These are phyloP conservation scores for Scotopteryx bipunctaria DNA, from an alignment of 2,888 invertebrate species.

Conservation along the genomic window DNA sequence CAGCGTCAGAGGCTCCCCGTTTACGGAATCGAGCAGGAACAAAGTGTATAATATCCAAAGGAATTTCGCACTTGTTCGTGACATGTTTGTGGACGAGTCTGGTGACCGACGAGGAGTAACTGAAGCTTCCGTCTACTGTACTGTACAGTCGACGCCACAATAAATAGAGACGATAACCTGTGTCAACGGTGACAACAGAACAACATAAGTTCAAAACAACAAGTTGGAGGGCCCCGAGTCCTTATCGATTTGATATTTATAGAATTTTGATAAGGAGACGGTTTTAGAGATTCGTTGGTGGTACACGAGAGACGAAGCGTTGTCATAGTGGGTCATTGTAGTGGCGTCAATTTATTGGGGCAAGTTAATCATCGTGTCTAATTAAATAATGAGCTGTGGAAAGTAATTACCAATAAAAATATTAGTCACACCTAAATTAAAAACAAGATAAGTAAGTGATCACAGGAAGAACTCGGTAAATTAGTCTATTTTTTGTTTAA, in stretches of 20 bases:
- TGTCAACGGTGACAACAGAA: slow-evolving; percentile 71
- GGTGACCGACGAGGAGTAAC: slow-evolving; percentile 53
- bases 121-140: slow-evolving; percentile 70
- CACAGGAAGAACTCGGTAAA: no score
- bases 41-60: slow-evolving; percentile 50
- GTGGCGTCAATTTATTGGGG: slow-evolving; percentile 32
- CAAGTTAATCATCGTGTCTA: background rate
- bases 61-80: slow-evolving; percentile 45
- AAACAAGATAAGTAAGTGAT: slow-evolving; percentile 6
- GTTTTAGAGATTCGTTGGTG: slow-evolving; percentile 65
- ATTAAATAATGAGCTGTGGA: slow-evolving; percentile 5
- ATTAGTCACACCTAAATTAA: no score
- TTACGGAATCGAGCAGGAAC: slow-evolving; percentile 49
- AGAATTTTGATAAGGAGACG: slow-evolving; percentile 65
- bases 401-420: background rate
- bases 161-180: slow-evolving; percentile 78
- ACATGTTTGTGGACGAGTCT: slow-evolving; percentile 55
- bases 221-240: slow-evolving; percentile 63
- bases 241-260: slow-evolving; percentile 70
- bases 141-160: slow-evolving; percentile 57
- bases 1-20: slow-evolving; percentile 53
- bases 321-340: background rate
- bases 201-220: slow-evolving; percentile 78
- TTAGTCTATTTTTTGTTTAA: no score
- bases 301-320: slow-evolving; percentile 37